A percentile compares a stretch with the other conserved stretches of the same genome.
Conservation (phyloP, 1,140 invertebrate species). For the Dendrolimus kikuchii region DNA sequence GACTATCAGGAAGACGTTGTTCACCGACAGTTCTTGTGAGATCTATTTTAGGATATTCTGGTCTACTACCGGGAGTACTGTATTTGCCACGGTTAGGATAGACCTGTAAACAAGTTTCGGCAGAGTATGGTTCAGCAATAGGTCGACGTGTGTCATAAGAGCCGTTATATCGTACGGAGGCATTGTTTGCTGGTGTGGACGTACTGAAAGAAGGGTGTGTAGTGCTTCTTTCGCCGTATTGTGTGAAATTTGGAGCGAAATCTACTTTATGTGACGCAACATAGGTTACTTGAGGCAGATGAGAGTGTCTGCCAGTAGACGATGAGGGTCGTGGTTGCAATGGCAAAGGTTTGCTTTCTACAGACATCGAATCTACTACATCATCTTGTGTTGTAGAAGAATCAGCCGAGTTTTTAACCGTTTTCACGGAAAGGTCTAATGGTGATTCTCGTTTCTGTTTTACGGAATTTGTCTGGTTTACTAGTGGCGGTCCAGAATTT, state of each 20-base stretch:
- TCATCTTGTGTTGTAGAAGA: conserved; percentile 87
- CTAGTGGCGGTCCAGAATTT: conserved; percentile 44
- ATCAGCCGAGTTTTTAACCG: conserved; percentile 87
- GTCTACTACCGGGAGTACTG: conserved; percentile 31
- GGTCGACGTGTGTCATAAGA: conserved; percentile 34
- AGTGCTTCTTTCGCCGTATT: conserved; percentile 49
- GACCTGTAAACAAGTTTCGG: conserved; percentile 45
- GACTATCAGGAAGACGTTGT: conserved; percentile 44
- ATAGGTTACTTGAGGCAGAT: conserved; percentile 31
- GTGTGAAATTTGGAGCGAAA: conserved; percentile 78
- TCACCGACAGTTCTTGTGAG: conserved; percentile 50
- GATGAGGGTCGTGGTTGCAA: conserved; percentile 39
- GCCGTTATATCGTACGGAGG: conserved; percentile 42
- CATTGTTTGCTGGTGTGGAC: conserved; percentile 25
- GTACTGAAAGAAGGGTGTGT: conserved; percentile 25
- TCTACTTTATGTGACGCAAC: conserved; percentile 78
- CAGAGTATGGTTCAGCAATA: conserved; percentile 33
- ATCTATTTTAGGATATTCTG: conserved; percentile 65
- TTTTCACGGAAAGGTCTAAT: conserved; percentile 88
- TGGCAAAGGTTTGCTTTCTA: conserved; percentile 51
- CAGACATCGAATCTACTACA: conserved; percentile 58
- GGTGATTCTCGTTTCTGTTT: conserved; percentile 81
- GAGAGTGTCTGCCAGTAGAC: conserved; percentile 29
- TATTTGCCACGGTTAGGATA: conserved; percentile 49
- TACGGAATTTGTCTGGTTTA: conserved; percentile 21